Base-by-base conservation (phyloP, 2,797 vertebrate species). In the Gymnocypris eckloni region DNA sequence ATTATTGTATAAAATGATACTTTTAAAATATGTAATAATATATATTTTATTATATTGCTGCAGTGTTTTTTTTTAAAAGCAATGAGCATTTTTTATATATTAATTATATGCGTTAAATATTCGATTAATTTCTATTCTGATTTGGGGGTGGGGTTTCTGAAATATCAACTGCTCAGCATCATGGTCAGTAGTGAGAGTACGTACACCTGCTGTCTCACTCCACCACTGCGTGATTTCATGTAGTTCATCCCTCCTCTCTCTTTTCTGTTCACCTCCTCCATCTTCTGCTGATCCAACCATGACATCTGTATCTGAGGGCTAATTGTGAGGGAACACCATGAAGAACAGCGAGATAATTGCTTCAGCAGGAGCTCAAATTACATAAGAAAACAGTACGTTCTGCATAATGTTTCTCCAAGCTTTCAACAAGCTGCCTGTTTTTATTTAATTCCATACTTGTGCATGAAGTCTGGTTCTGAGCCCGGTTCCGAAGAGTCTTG, bases 221-320 rank as follows among this genome's bases (percentile, higher is more conserved):
- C 97, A 82, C 97, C 97, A 90, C 96, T 97, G 92, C 98, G 96
- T 73, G 98, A 97, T 95, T 99, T 99, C 96, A 99, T 99, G 96
- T 99, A 99, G 94, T 96, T 99, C 96, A 99, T 96, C 91, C 96
- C 96, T 86, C 97, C 97, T 93, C 98, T 96, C 93, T 99, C 98
- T 93, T 99, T 99, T 90, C 98, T 95, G 95, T 94, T 98, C 91
- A 98, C 95, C 88, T 99, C 98, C 91, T 99, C 98, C 94, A 99
- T 96, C 94, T 99, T 99, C 92, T 99, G 98, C 92, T 99, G 98
- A 91, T 97, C 95, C 90, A 99, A 95, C 98, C 98, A 99, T 52
- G 98, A 98, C 96, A 99, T 99, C 96, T 99, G 98, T 96, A 99
- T 99, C 96, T 99, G 98, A 89, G 97, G 97, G 94, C 98, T 99